Conservation (phyloP, 2,113 vertebrate species). For the Vireo altiloquus region DNA sequence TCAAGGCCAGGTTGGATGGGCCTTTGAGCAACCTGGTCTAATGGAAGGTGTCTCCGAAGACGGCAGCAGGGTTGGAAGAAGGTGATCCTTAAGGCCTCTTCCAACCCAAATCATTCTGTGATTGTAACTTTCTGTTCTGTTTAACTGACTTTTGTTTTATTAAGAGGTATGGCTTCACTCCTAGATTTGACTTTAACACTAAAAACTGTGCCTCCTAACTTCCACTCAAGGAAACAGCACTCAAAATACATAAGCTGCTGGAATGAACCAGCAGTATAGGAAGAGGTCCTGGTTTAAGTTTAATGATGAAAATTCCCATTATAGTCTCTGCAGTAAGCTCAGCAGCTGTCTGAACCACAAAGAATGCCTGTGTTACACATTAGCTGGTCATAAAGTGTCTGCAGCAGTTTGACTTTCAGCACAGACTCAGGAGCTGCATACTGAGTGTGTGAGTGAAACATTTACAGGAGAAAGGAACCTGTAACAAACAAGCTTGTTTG, state of each 20-base stretch:
- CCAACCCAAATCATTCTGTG: neutral
- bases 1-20: neutral
- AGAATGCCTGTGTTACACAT: neutral
- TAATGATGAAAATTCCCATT: neutral
- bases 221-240: neutral
- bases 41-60: neutral
- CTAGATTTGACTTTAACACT: neutral
- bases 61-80: fast-evolving
- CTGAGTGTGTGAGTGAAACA: neutral
- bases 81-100: neutral
- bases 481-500: neutral
- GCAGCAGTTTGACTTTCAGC: neutral
- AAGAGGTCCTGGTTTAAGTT: neutral
- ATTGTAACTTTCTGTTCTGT: neutral
- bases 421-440: neutral
- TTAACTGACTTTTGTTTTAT: neutral
- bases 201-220: neutral
- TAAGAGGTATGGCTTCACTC: neutral
- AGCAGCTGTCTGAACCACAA: neutral
- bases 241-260: neutral
- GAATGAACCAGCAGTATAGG: neutral
- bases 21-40: neutral
- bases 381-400: neutral
- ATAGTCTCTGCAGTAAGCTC: neutral
- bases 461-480: neutral